A percentile compares a stretch with the other conserved stretches of the same genome.
phyloP scores from a whole-genome alignment of 1,140 invertebrate species.

The Dolichoris vasculosae region DNA sequence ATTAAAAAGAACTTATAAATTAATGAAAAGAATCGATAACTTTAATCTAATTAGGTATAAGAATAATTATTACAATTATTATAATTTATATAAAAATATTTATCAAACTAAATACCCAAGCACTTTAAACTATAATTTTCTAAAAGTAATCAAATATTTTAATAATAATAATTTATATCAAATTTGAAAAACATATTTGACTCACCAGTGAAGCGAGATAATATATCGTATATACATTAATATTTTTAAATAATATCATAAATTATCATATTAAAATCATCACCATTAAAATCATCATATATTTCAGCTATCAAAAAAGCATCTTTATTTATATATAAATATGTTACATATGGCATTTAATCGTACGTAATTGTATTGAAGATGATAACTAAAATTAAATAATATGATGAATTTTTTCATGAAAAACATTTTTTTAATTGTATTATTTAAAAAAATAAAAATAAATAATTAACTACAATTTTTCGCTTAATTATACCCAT shows the following conservation, averaged over 20 bases:
- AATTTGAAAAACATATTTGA: too few species aligned
- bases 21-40: too few species aligned
- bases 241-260: not conserved
- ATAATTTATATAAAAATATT: too few species aligned
- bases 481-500: conserved; percentile 32
- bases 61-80: too few species aligned
- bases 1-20: too few species aligned
- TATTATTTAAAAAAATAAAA: conserved; percentile 11
- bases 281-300: not conserved
- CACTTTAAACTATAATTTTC: too few species aligned
- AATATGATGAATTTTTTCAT: not conserved
- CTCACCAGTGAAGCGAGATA: not conserved
- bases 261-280: too few species aligned
- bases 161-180: too few species aligned
- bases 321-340: not conserved
- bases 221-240: not conserved
- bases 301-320: not conserved
- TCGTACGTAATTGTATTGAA: not conserved
- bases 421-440: not conserved
- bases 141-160: too few species aligned
- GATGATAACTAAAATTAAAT: conserved; percentile 8
- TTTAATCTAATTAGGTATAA: too few species aligned
- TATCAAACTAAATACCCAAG: too few species aligned
- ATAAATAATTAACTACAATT: conserved; percentile 15
- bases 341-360: not conserved